Conservation (phyloP, 2,888 invertebrate species). For the Creontiades dilutus region DNA sequence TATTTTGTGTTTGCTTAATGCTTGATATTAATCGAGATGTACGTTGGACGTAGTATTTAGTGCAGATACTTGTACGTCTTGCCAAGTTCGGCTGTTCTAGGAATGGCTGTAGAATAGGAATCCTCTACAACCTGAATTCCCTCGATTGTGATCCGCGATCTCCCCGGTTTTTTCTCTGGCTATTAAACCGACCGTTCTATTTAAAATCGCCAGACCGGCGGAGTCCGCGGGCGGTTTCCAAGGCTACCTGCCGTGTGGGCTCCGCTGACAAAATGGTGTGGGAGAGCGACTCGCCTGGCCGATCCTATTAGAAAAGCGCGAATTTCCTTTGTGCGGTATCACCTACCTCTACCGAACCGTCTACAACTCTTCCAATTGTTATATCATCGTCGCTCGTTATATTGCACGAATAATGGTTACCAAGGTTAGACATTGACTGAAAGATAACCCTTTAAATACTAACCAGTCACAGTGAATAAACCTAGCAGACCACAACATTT, state of each 20-base stretch:
- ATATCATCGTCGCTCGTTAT: no score
- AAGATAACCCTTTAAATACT: no score
- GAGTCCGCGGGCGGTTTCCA: slow-evolving; percentile 22
- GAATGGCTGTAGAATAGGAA: neutral
- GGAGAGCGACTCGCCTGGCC: neutral
- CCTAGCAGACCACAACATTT: no score
- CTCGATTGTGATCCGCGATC: neutral
- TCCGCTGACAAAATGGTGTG: neutral
- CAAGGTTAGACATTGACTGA: no score
- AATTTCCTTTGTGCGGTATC: neutral
- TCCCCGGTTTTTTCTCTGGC: neutral
- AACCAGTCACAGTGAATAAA: no score
- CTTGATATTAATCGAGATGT: no score
- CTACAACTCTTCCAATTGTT: neutral
- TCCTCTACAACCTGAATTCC: neutral
- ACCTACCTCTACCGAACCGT: neutral
- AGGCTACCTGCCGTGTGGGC: slow-evolving; percentile 52
- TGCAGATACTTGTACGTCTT: neutral
- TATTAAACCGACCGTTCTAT: slow-evolving; percentile 37
- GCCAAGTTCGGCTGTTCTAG: neutral
- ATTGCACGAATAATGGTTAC: no score
- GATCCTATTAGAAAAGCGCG: neutral
- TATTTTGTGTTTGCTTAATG: no score
- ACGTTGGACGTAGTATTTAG: no score
- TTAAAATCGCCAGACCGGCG: slow-evolving; percentile 49